Evolutionary conservation across 2,797 vertebrate genomes (phyloP), one percentile per base, ranked within the genome.

Genomic region (Synanceia verrucosa): DNA sequence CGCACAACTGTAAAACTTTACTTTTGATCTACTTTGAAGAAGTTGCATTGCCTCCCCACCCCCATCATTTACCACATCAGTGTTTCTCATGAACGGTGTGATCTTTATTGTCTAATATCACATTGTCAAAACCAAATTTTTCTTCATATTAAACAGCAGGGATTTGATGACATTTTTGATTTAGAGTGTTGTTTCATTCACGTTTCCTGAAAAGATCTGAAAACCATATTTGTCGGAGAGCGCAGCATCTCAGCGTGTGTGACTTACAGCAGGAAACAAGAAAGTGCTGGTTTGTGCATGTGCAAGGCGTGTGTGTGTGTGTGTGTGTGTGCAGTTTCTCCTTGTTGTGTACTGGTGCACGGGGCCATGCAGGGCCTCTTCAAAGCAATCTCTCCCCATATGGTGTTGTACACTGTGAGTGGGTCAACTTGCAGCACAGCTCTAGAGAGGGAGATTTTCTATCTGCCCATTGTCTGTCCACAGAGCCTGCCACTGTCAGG

Each of bases 391-490:
- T 81, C 81, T 48, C 81, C 79, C 84, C 85, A 76, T 78, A 78
- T 83, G 83, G 63, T 57, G 68, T 26, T 60, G 73, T 64, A 76
- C 57, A 76, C 56, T 68, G 63, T 13, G 73, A 71, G 59, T 52
- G 36, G 89, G 89, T 90, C 88, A 92, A 85, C 78, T 79, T 74
- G 81, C 80, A 69, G 78, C 65, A 55, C 53, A 65, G 64, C 75
- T 83, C 73, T 76, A 68, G 70, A 88, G 83, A 81, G 77, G 73
- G 71, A 83, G 78, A 61, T 55, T 65, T 78, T 83, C 80, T 88
- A 60, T 50, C 70, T 57, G 75, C 71, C 84, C 83, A 91, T 91
- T 90, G 86, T 91, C 84, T 88, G 84, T 81, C 86, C 79, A 62
- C 81, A 78, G 66, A 82, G 85, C 81, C 83, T 52, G 86, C 77